Evolutionary conservation across 2,888 invertebrate species (phyloP).

Genomic region (Oscheius sp.): DNA sequence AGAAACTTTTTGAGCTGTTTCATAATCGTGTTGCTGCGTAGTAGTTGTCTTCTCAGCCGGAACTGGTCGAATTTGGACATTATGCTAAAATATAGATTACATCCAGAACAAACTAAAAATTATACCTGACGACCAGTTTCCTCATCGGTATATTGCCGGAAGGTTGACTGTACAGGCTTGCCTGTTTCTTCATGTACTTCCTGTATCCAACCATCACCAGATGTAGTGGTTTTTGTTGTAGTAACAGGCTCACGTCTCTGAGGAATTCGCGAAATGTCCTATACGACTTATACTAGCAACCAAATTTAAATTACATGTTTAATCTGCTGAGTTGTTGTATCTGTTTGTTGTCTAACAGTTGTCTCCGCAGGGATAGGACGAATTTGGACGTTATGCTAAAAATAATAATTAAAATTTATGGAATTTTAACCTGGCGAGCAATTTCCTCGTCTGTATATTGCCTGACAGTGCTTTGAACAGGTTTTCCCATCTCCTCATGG

Average conservation of each 20-base stretch:
- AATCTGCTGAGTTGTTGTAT: conserved; percentile 2
- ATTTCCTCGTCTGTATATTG: conserved; percentile 20
- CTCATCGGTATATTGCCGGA: conserved; percentile 23
- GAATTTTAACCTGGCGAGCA: neutral
- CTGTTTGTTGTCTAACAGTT: conserved; percentile 1
- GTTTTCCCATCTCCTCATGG: conserved; percentile 27
- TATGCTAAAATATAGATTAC: conserved; percentile 1
- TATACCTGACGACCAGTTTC: conserved; percentile 24
- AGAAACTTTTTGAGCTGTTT: conserved; percentile 8
- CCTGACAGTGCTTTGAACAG: conserved; percentile 11
- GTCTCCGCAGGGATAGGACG: conserved; percentile 2
- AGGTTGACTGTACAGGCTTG: conserved; percentile 2
- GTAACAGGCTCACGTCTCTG: conserved; percentile 8
- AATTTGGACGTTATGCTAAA: conserved; percentile 14
- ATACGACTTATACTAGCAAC: neutral
- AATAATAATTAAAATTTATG: no score
- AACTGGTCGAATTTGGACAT: conserved; percentile 5
- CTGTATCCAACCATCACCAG: conserved; percentile 36
- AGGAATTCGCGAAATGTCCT: conserved; percentile 2
- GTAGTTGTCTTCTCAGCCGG: neutral
- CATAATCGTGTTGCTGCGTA: neutral
- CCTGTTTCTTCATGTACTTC: conserved; percentile 21
- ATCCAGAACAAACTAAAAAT: neutral
- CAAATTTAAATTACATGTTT: conserved; percentile 34
- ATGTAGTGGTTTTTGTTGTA: conserved; percentile 12